Base-by-base conservation (phyloP, 2,797 vertebrate species). In the Melanotaenia nigrans region DNA sequence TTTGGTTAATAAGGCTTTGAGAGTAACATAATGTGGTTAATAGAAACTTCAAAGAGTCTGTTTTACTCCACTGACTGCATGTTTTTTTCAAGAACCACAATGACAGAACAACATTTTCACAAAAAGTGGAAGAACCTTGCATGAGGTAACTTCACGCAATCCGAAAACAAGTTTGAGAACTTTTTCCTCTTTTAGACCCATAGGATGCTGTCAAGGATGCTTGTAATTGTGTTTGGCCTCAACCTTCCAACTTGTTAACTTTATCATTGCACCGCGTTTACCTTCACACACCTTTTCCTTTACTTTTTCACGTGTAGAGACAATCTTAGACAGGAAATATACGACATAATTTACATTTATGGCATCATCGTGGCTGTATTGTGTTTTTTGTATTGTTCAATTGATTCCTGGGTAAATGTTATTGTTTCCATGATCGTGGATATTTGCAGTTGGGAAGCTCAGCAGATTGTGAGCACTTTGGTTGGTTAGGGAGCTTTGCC, bases 131-230 rank as follows among this genome's bases (percentile, higher is more conserved):
- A 81, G 72, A 77, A 75, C 66, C 42, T 61, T 63, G 64, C 58
- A 83, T 85, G 85, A 89, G 82, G 87, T 85, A 90, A 89, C 83
- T 77, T 82, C n/a, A 40, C 55, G 82, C 74, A 88, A 83, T 86
- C 59, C 22, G n/a, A 75, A 77, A 68, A 42, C 66, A 76, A 87
- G 78, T 87, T 83, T 25, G 56, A 55, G 49, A 90, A 86, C 68
- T 75, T 85, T 73, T 62, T 13, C 82, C 71, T 58, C 38, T 73
- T 63, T 65, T 56, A 69, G 75, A 70, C 78, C 82, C 86, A 62
- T 35, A 75, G 82, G 86, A 79, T 66, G 54, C 73, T 38, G 65
- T 71, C 60, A 49, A 68, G 69, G 53, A 73, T 20, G 56, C 18
- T 11, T 75, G 69, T 81, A 65, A 85, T 81, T 74, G 58, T 72